phyloP scores from a whole-genome alignment of 1,140 invertebrate species.

The Heliothis subflexa region DNA sequence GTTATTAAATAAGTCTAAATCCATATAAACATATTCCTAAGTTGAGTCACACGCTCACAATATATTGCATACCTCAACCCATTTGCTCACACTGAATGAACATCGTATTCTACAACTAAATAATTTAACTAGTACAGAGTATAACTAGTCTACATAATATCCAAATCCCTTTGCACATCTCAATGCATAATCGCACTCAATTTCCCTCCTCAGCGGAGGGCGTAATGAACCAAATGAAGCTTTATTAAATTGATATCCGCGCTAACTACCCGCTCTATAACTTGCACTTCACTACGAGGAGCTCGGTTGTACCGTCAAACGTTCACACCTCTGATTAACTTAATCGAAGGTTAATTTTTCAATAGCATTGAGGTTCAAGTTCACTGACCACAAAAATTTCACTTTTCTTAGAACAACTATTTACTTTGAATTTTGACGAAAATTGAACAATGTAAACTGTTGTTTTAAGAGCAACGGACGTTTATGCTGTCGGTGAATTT shows the following conservation, averaged over 20 bases:
- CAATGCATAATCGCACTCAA: conserved; percentile 31
- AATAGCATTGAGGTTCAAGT: no score
- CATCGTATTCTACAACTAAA: background rate
- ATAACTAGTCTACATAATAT: conserved; percentile 12
- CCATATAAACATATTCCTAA: no score
- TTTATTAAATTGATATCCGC: conserved; percentile 43
- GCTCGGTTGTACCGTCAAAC: background rate
- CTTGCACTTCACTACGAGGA: conserved; percentile 28
- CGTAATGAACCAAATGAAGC: conserved; percentile 38
- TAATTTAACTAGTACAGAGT: background rate
- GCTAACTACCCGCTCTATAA: conserved; percentile 33
- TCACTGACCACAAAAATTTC: no score
- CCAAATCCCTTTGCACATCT: conserved; percentile 29
- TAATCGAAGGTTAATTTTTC: background rate
- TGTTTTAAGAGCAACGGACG: no score
- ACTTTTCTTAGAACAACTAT: no score
- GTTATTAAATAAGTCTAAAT: no score
- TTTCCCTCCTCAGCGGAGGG: conserved; percentile 19
- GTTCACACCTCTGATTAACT: background rate
- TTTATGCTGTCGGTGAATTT: no score
- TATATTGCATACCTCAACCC: no score
- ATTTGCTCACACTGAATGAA: no score
- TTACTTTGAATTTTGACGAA: no score
- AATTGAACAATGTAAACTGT: no score
- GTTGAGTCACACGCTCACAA: no score